Base-by-base conservation (phyloP, 1,140 invertebrate species). In the Octopus bimaculoides region DNA sequence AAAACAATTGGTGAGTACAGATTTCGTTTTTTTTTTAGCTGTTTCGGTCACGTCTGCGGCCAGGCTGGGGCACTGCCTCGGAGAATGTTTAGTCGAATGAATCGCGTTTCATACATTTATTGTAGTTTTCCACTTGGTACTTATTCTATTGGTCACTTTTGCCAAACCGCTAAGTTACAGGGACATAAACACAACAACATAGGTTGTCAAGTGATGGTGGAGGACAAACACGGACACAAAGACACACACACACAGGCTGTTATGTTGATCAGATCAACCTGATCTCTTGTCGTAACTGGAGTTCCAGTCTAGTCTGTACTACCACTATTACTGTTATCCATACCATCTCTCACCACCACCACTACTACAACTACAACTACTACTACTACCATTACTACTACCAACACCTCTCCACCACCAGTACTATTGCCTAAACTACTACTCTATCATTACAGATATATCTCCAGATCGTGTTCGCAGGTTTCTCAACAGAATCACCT, bases 401-500 rank as follows among this genome's bases (percentile, higher is more conserved):
- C 26, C 26, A 41, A 41, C 0, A 41, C 26, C 26, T 41, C 26
- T 41, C 26, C 26, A 41, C 26, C 26, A 41, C 26, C 26, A 41
- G 26, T 41, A 7, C 3, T 52, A 52, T 6, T 10, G 52, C 41
- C 10, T 71, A 14, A 52, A 10, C 17, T 69, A 8, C 66, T 10
- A 71, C 53, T 52, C 41, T 79, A 80, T 54, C 55, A 61, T 82
- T 85, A n/a, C 83, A 88, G 87, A 84, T 52, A 84, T 88, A 41
- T 83, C 81, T 41, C 83, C 84, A 81, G 87, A 88, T 75, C 88
- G 87, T 78, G 84, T 87, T 0, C 79, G 86, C 54, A 81, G 85
- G 12, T 88, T 86, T 77, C 79, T 88, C 0, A 87, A 88, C 81
- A 81, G 84, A 71, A 88, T 88, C 52, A 79, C 82, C 0, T 84